Percentiles rank a stretch among this genome's conserved stretches.
Conservation (phyloP, 2,113 vertebrate genomes). For the Grallaria varia region DNA sequence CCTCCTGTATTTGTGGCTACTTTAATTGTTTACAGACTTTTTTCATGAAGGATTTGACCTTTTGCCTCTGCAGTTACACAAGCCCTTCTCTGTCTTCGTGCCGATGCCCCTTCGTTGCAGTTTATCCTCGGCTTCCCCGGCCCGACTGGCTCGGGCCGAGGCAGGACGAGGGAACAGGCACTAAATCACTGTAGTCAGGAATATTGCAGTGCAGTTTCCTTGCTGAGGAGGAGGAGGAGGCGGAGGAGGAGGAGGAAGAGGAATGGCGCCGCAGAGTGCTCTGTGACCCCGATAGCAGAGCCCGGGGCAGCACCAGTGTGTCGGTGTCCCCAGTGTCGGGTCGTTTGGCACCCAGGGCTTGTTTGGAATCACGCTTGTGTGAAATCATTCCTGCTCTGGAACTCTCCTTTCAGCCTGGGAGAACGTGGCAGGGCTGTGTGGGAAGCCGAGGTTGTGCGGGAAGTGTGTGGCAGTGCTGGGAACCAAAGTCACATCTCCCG, state of each 20-base stretch:
- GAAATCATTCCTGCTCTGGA: background rate
- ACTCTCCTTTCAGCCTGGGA: background rate
- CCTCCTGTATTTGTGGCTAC: background rate
- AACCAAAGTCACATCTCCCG: background rate
- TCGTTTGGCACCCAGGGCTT: background rate
- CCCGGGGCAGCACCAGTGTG: accelerated
- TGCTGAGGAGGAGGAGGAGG: background rate
- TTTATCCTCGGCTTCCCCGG: background rate
- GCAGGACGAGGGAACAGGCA: background rate
- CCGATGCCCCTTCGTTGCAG: background rate
- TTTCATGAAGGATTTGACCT: constrained; percentile 31
- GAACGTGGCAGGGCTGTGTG: background rate
- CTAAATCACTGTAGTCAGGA: background rate
- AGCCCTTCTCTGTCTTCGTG: background rate
- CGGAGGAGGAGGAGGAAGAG: background rate
- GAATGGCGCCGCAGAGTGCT: accelerated
- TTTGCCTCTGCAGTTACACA: constrained; percentile 11
- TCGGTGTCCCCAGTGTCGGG: background rate
- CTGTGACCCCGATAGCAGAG: accelerated
- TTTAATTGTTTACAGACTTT: constrained; percentile 27
- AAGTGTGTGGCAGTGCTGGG: background rate
- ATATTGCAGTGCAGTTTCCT: background rate
- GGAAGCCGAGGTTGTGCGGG: background rate
- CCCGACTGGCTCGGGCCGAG: accelerated
- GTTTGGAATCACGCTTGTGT: background rate